Conservation (phyloP, 2,113 vertebrate genomes). For the Halichoerus grypus region DNA sequence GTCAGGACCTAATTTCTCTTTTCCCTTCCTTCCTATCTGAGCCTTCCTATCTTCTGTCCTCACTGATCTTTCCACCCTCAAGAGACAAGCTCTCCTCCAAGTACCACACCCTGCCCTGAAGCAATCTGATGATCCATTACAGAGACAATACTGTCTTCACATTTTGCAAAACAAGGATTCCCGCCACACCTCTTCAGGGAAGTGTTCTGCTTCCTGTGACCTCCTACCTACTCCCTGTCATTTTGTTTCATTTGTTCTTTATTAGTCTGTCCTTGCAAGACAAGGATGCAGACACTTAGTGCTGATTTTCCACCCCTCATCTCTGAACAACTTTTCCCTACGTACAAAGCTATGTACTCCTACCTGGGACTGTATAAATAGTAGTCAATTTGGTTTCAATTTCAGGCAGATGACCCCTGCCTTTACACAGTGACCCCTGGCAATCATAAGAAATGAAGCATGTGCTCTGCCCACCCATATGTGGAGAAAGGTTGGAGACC, state of each 20-base stretch:
- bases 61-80: not conserved
- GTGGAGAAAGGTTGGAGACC: constrained; percentile 60
- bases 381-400: constrained; percentile 69
- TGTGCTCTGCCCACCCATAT: constrained; percentile 28
- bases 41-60: not conserved
- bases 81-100: not conserved
- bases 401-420: constrained; percentile 35
- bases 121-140: not conserved
- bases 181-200: not conserved
- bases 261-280: not conserved
- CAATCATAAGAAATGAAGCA: constrained; percentile 65
- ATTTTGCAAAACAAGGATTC: not conserved
- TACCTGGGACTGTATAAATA: constrained; percentile 62
- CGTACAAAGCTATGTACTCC: not conserved
- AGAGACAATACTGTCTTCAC: not conserved
- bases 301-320: not conserved
- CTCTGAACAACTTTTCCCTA: not conserved
- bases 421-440: constrained; percentile 59
- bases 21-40: not conserved
- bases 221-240: not conserved
- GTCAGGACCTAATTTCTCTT: not conserved
- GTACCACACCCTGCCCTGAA: not conserved
- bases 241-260: constrained; percentile 8
- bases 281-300: not conserved
- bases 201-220: not conserved